These are phyloP conservation scores for Craniophora ligustri DNA, from an alignment of 2,888 invertebrate genomes.

Conservation along the genomic window DNA sequence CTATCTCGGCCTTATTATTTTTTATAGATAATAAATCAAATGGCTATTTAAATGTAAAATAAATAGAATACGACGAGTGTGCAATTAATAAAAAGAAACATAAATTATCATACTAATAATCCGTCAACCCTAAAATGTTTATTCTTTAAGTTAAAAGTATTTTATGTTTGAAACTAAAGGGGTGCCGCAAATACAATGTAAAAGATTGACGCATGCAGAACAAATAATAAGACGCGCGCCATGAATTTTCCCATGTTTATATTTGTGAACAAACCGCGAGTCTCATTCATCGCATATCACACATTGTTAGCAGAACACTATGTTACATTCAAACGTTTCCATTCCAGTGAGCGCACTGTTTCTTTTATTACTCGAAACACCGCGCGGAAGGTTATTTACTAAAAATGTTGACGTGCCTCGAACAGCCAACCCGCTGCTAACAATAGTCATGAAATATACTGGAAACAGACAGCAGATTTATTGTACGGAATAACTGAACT, in stretches of 20 bases:
- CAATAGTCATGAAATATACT: conserved; percentile 22
- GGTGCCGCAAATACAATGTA: not conserved
- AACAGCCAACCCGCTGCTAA: conserved; percentile 16
- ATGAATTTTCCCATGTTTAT: not conserved
- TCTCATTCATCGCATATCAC: conserved; percentile 14
- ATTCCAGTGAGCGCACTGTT: conserved; percentile 23
- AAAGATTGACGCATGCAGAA: not conserved
- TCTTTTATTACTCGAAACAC: conserved; percentile 31
- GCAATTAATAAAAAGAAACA: too few relatives aligned
- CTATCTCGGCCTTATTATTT: not conserved
- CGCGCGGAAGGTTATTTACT: conserved; percentile 23
- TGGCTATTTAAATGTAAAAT: too few relatives aligned
- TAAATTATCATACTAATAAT: too few relatives aligned
- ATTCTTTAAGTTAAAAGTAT: not conserved
- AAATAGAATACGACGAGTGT: too few relatives aligned
- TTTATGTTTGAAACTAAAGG: too few relatives aligned
- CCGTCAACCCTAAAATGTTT: too few relatives aligned
- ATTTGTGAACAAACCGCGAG: conserved; percentile 11
- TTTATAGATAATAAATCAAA: too few relatives aligned
- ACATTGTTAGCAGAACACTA: conserved; percentile 13
- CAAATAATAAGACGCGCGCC: not conserved
- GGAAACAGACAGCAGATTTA: conserved; percentile 25
- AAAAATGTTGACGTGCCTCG: conserved; percentile 28
- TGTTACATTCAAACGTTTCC: conserved; percentile 11
- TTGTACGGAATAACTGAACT: conserved; percentile 9